Conservation (phyloP, 2,888 invertebrate species). For the Neoaliturus tenellus region DNA sequence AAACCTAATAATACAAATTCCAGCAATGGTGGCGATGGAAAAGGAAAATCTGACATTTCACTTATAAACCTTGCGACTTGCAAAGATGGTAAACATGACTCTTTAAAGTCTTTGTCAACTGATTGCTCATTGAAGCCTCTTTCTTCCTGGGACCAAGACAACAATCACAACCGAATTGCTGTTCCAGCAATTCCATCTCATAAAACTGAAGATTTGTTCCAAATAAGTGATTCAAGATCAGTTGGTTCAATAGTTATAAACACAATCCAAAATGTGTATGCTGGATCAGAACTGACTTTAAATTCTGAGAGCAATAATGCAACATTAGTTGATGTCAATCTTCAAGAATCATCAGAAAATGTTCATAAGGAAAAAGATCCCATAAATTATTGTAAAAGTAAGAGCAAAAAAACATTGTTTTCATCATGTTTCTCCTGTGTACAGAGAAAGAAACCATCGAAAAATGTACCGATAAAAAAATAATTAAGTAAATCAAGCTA, state of each 20-base stretch:
- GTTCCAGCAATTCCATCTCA: background rate
- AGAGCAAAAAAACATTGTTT: background rate
- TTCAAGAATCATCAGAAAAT: slow-evolving; percentile 1
- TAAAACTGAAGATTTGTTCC: background rate
- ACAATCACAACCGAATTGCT: background rate
- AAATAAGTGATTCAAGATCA: background rate
- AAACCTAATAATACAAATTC: background rate
- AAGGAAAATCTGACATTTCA: background rate
- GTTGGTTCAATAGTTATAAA: background rate
- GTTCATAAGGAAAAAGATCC: background rate
- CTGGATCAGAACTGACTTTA: slow-evolving; percentile 4
- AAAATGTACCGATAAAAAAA: background rate
- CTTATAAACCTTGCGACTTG: background rate
- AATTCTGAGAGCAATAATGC: background rate
- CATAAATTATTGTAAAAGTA: background rate
- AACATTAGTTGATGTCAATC: slow-evolving; percentile 8
- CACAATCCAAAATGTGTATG: background rate
- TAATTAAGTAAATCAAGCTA: background rate
- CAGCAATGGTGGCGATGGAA: background rate
- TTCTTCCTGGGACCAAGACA: slow-evolving; percentile 2
- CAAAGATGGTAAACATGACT: background rate
- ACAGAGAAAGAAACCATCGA: background rate
- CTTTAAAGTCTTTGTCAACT: background rate
- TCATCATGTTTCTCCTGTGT: slow-evolving; percentile 2
- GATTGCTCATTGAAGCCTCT: background rate